A percentile compares a stretch with the other conserved stretches of the same genome.
phyloP scores from a whole-genome alignment of 2,888 invertebrate genomes.

The Sminthurinus aureus region DNA sequence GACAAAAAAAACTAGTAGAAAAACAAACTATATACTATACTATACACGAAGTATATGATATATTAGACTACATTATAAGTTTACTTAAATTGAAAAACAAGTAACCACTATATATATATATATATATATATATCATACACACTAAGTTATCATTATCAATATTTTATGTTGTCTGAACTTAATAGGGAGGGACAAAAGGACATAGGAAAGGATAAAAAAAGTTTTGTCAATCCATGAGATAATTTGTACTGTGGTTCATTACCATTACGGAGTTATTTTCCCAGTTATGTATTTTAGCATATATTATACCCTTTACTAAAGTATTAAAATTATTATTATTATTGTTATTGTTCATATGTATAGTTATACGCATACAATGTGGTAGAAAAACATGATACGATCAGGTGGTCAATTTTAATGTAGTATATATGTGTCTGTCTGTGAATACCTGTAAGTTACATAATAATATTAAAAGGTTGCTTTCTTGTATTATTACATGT shows the following conservation, averaged over 20 bases:
- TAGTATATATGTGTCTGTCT: not conserved
- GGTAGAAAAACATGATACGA: not conserved
- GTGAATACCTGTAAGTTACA: not conserved
- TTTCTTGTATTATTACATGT: too few species aligned
- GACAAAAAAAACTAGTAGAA: not conserved
- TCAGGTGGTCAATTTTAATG: not conserved
- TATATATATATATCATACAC: not conserved
- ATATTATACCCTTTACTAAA: not conserved
- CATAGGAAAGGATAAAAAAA: conserved; percentile 53
- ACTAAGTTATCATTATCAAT: not conserved
- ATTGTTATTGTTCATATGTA: not conserved
- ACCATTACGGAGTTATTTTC: conserved; percentile 36
- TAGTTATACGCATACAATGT: not conserved
- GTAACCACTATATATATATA: not conserved
- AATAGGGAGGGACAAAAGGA: conserved; percentile 15
- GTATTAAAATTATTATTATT: not conserved
- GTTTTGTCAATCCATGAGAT: conserved; percentile 60
- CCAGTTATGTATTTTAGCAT: not conserved
- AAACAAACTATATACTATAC: not conserved
- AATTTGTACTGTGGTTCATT: conserved; percentile 58
- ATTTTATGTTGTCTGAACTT: not conserved
- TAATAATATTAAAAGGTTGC: not conserved
- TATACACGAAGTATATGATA: not conserved
- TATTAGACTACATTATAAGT: not conserved
- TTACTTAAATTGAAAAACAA: not conserved